phyloP scores from a whole-genome alignment of 2,797 vertebrate species.

The Macrochelys suwanniensis region DNA sequence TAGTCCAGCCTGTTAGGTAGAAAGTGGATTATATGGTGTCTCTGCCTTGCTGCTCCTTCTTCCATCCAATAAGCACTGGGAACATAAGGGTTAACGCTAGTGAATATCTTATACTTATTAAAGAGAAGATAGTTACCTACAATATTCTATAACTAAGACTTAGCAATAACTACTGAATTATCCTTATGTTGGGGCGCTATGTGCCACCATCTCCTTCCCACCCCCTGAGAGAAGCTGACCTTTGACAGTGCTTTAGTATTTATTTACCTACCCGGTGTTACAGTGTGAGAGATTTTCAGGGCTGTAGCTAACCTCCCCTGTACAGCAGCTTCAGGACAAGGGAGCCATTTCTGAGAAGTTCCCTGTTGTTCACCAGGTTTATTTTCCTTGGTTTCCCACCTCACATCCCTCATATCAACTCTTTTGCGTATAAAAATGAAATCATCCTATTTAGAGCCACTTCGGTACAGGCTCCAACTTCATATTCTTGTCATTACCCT shows the following conservation, averaged over 20 bases:
- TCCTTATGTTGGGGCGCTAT: not conserved
- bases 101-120: not conserved
- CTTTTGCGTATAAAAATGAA: not conserved
- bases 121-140: not conserved
- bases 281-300: not conserved
- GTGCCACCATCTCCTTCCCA: not conserved
- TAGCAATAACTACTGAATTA: slow-evolving; percentile 54
- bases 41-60: not conserved
- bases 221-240: not conserved
- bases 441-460: not conserved
- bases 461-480: not conserved
- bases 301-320: not conserved
- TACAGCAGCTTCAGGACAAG: not conserved
- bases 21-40: not conserved
- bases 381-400: not conserved
- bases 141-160: slow-evolving; percentile 7
- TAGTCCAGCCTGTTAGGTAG: not conserved
- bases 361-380: not conserved
- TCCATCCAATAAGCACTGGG: not conserved
- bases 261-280: not conserved
- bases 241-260: not conserved
- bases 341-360: not conserved
- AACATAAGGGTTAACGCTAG: not conserved
- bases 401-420: not conserved
- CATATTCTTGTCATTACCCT: not conserved